These are phyloP conservation scores for Sericinus montela DNA, from an alignment of 2,888 invertebrate species.

Conservation along the genomic window DNA sequence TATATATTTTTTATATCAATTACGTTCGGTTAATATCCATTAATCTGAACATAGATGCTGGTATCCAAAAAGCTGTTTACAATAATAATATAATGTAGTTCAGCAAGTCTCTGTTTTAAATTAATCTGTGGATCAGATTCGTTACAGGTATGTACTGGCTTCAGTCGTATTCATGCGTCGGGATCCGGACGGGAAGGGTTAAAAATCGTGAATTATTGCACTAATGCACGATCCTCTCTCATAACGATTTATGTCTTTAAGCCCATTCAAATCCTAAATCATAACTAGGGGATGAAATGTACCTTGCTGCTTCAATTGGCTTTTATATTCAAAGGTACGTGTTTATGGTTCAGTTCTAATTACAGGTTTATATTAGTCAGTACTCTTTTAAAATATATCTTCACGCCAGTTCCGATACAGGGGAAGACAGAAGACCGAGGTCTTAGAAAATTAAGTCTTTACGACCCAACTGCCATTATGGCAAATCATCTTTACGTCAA, in stretches of 20 bases:
- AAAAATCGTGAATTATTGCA: conserved; percentile 65
- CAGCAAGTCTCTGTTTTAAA: not conserved
- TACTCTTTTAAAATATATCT: no score
- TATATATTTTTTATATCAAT: no score
- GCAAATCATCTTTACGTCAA: no score
- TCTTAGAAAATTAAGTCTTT: no score
- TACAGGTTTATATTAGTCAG: no score
- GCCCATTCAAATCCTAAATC: conserved; percentile 33
- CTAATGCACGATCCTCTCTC: conserved; percentile 44
- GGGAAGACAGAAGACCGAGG: no score
- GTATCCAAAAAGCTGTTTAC: no score
- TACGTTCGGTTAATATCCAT: no score
- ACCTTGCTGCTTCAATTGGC: not conserved
- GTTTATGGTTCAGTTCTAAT: not conserved
- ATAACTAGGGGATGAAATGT: conserved; percentile 20
- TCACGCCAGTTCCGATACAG: no score
- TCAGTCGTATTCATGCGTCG: conserved; percentile 29
- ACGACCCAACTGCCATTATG: no score
- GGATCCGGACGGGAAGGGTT: conserved; percentile 38
- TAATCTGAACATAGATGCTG: no score
- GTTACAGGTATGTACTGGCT: conserved; percentile 9
- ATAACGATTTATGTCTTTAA: conserved; percentile 59
- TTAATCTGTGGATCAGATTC: conserved; percentile 5
- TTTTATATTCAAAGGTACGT: not conserved
- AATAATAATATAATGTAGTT: no score